A percentile compares a stretch with the other conserved stretches of the same genome.
Conservation (phyloP, 2,888 invertebrate species). For the Cosmorhoe ocellata region DNA sequence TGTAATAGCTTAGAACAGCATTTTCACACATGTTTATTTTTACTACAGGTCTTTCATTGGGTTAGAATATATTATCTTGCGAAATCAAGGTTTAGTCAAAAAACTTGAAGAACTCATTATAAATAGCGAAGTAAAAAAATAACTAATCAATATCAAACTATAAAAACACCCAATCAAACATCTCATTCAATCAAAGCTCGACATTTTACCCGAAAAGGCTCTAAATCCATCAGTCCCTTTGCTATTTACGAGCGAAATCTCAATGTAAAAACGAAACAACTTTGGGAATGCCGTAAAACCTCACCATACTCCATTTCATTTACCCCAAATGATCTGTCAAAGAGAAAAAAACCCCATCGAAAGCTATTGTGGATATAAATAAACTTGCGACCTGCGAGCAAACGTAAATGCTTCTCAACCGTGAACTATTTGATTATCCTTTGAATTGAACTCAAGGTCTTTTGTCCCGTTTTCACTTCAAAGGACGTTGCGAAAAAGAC, state of each 20-base stretch:
- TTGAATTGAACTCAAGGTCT: slow-evolving; percentile 58
- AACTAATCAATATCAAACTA: no score
- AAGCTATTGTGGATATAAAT: slow-evolving; percentile 53
- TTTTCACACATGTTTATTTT: no score
- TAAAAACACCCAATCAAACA: not conserved
- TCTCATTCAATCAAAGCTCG: slow-evolving; percentile 10
- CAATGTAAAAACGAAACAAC: slow-evolving; percentile 18
- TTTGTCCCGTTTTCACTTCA: slow-evolving; percentile 59
- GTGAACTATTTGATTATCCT: slow-evolving; percentile 69
- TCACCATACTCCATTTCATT: slow-evolving; percentile 43
- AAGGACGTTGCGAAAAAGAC: slow-evolving; percentile 49
- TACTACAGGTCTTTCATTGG: no score
- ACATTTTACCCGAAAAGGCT: not conserved
- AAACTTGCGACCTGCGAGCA: slow-evolving; percentile 47
- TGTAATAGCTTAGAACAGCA: no score
- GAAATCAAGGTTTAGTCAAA: no score
- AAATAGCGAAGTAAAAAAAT: no score
- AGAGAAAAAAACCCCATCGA: slow-evolving; percentile 39
- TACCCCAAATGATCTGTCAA: slow-evolving; percentile 54
- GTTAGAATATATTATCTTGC: no score
- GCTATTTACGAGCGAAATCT: slow-evolving; percentile 10
- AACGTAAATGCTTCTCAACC: slow-evolving; percentile 54
- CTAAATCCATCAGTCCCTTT: slow-evolving; percentile 9
- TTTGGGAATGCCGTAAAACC: slow-evolving; percentile 19
- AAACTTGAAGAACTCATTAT: no score